Conservation (phyloP, 2,888 invertebrate species). For the Netelia virgata region DNA sequence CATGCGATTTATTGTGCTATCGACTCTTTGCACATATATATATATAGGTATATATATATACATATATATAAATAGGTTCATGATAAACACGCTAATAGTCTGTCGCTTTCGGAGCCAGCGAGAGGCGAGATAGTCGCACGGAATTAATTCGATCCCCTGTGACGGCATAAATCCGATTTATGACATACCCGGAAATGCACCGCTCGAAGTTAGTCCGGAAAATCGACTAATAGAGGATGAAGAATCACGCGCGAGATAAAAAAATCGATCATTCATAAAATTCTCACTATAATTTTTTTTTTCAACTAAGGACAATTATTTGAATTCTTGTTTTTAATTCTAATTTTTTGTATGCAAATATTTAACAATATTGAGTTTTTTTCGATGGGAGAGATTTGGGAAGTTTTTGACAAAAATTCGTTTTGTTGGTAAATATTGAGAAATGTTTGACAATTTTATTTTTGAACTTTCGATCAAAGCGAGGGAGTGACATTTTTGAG, state of each 20-base stretch:
- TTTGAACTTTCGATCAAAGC: too few relatives aligned
- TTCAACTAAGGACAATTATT: too few relatives aligned
- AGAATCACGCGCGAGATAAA: neutral
- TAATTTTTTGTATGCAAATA: too few relatives aligned
- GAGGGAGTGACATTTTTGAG: too few relatives aligned
- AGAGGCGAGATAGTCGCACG: conserved; percentile 27
- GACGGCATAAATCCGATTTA: conserved; percentile 48
- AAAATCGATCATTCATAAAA: too few relatives aligned
- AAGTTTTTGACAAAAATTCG: too few relatives aligned
- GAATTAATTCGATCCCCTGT: conserved; percentile 37
- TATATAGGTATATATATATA: neutral
- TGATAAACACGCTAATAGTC: conserved; percentile 22
- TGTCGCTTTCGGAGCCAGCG: conserved; percentile 14
- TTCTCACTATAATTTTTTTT: too few relatives aligned
- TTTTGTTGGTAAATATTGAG: too few relatives aligned
- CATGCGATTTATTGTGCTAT: conserved; percentile 10
- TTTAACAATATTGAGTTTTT: too few relatives aligned
- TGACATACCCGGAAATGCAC: conserved; percentile 20
- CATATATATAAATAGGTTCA: neutral
- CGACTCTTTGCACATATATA: neutral
- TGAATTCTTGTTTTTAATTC: too few relatives aligned
- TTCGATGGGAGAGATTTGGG: too few relatives aligned
- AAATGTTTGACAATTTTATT: too few relatives aligned
- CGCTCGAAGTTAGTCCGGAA: conserved; percentile 23
- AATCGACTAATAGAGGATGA: conserved; percentile 6